phyloP scores from a whole-genome alignment of 2,797 vertebrate species.

The Myotis findleyi region DNA sequence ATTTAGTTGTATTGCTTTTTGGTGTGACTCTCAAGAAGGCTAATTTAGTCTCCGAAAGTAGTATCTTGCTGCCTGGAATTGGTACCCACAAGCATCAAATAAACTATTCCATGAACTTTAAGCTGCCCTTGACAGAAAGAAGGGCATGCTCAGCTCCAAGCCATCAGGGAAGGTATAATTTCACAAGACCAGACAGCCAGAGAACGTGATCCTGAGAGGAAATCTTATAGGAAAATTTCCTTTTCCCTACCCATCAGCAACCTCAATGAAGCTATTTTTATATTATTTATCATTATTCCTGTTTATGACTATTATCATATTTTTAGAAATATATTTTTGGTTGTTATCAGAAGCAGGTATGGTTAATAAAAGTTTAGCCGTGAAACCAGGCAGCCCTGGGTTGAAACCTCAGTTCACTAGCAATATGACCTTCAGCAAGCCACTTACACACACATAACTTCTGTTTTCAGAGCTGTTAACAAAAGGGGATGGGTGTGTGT shows the following conservation, averaged over 20 bases:
- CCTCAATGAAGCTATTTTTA: not conserved
- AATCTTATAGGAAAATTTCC: not conserved
- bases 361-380: not conserved
- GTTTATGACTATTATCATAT: not conserved
- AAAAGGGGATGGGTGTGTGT: not conserved
- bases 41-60: slow-evolving; percentile 64
- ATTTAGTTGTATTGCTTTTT: slow-evolving; percentile 53
- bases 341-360: not conserved
- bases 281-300: not conserved
- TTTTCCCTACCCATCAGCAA: not conserved
- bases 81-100: slow-evolving; percentile 66
- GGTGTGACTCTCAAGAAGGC: slow-evolving; percentile 63
- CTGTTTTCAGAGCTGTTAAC: not conserved
- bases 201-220: slow-evolving; percentile 36
- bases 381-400: not conserved
- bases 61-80: slow-evolving; percentile 63
- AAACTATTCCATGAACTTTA: slow-evolving; percentile 55
- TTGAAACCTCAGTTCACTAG: not conserved
- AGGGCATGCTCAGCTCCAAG: not conserved
- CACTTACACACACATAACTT: not conserved
- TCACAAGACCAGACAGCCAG: slow-evolving; percentile 51
- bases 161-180: slow-evolving; percentile 67
- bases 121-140: slow-evolving; percentile 70
- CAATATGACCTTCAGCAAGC: not conserved
- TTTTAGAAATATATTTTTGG: not conserved